A percentile compares a stretch with the other conserved stretches of the same genome.
phyloP scores from a whole-genome alignment of 2,113 vertebrate species.

The Nibea albiflora region DNA sequence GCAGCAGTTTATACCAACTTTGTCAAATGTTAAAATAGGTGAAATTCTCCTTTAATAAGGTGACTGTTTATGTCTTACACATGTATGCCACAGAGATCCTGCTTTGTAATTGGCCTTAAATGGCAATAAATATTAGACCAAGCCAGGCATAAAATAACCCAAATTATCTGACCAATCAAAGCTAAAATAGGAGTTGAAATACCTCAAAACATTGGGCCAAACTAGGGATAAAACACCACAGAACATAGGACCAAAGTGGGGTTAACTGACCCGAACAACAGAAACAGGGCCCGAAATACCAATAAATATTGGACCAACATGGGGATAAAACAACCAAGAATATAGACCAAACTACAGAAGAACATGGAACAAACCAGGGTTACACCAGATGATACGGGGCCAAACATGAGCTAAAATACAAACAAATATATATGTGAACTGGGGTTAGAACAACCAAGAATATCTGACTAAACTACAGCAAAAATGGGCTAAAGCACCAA shows the following conservation, averaged over 20 bases:
- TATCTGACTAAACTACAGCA: too few relatives aligned
- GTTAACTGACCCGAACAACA: neutral
- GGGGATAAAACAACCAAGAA: neutral
- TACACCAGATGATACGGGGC: too few relatives aligned
- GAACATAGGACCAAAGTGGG: fast-evolving
- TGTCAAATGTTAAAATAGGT: neutral
- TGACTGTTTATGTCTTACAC: too few relatives aligned
- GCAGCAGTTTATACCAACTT: neutral
- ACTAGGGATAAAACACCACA: too few relatives aligned
- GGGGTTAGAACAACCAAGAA: too few relatives aligned
- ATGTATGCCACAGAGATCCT: neutral
- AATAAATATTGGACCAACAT: too few relatives aligned
- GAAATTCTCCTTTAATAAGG: neutral
- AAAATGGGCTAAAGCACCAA: too few relatives aligned
- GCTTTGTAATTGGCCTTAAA: neutral
- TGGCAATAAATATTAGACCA: too few relatives aligned
- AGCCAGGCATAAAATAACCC: neutral
- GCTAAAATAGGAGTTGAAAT: neutral
- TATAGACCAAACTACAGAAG: neutral
- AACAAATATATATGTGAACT: too few relatives aligned
- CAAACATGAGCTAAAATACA: too few relatives aligned
- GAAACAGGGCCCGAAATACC: neutral
- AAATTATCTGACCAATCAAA: too few relatives aligned
- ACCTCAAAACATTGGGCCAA: fast-evolving
- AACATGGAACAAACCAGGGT: neutral